Conservation (phyloP, 1,140 invertebrate species). For the Berghia stephanieae region DNA sequence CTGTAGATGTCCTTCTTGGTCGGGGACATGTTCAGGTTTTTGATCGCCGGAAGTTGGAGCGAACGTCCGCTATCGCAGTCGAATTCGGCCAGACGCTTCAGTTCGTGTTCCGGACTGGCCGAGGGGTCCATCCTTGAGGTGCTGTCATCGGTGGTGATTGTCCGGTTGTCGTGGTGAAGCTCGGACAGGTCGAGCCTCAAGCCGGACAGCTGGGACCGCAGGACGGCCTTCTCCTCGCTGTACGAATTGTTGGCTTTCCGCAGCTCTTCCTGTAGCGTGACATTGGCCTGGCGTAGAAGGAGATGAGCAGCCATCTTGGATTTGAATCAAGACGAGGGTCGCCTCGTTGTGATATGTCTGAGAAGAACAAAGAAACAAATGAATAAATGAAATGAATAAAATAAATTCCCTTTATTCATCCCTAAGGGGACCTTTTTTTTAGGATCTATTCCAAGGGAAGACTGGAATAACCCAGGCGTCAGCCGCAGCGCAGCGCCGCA, state of each 20-base stretch:
- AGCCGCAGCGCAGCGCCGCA: no score
- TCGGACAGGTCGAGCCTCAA: background rate
- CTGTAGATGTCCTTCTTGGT: no score
- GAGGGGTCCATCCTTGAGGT: background rate
- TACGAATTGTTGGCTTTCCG: background rate
- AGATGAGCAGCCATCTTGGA: no score
- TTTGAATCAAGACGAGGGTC: no score
- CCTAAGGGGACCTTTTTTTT: no score
- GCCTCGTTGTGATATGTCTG: no score
- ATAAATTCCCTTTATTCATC: no score
- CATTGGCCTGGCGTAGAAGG: background rate
- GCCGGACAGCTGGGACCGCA: background rate
- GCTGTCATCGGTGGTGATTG: background rate
- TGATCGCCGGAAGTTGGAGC: background rate
- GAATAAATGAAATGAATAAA: no score
- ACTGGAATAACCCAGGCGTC: no score
- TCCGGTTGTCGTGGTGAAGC: background rate
- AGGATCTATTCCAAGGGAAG: no score
- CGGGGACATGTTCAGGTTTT: background rate
- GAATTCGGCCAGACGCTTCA: background rate
- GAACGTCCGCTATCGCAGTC: background rate
- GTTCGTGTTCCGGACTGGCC: background rate
- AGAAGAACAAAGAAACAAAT: no score
- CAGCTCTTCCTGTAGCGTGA: background rate
- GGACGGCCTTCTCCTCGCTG: background rate